Conservation (phyloP, 2,797 vertebrate genomes). For the Dermochelys coriacea region DNA sequence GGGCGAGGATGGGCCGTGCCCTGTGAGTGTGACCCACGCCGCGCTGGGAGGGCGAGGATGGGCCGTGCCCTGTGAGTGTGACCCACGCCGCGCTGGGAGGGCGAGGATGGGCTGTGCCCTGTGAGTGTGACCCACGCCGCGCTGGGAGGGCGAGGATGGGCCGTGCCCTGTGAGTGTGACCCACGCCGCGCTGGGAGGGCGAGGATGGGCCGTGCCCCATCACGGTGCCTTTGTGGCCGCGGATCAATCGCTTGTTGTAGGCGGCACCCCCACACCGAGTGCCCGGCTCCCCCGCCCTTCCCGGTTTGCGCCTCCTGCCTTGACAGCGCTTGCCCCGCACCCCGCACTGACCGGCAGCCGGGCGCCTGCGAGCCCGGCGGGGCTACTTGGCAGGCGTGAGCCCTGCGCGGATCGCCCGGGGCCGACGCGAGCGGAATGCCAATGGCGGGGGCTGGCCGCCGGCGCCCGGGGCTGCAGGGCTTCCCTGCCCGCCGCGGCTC, state of each 20-base stretch:
- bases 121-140: accelerated
- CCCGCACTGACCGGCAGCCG: too few relatives aligned
- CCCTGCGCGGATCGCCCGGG: too few relatives aligned
- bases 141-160: too few relatives aligned
- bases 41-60: accelerated
- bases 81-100: neutral
- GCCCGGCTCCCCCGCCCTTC: neutral
- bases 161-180: neutral
- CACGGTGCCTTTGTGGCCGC: neutral
- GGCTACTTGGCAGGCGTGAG: too few relatives aligned
- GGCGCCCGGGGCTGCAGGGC: neutral
- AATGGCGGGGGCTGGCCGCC: neutral
- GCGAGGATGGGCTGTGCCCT: accelerated
- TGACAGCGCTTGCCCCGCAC: too few relatives aligned
- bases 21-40: too few relatives aligned
- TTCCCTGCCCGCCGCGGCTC: neutral
- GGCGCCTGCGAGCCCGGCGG: too few relatives aligned
- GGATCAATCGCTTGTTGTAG: neutral
- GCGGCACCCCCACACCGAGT: too few relatives aligned
- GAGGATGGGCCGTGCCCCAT: neutral
- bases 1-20: too few relatives aligned
- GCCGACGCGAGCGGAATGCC: neutral
- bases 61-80: neutral
- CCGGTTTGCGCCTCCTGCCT: neutral
- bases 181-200: accelerated